Evolutionary conservation across 2,888 invertebrate species (phyloP).

Genomic region (Cheiracanthium punctorium): DNA sequence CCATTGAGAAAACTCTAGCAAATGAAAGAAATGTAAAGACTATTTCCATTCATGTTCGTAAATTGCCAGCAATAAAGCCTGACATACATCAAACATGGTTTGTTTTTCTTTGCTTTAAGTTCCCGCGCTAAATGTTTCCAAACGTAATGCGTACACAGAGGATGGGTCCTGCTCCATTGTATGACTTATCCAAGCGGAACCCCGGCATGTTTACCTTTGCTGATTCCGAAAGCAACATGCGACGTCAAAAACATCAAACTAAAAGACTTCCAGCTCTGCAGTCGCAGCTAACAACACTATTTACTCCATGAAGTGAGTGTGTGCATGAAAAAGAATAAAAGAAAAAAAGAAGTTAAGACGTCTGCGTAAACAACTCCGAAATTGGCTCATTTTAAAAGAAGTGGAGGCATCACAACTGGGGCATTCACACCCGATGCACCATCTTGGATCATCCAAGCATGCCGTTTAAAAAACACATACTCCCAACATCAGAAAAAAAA

Average conservation of each 20-base stretch:
- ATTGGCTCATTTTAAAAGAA: not conserved
- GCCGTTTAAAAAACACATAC: not conserved
- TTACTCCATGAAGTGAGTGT: not conserved
- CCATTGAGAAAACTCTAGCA: too few relatives aligned
- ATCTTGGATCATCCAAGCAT: not conserved
- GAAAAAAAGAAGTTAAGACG: not conserved
- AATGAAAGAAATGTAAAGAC: too few relatives aligned
- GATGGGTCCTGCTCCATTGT: not conserved
- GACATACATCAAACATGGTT: not conserved
- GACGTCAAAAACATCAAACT: not conserved
- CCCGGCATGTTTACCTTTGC: not conserved
- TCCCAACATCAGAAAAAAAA: not conserved
- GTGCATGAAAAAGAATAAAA: not conserved
- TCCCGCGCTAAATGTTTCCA: not conserved
- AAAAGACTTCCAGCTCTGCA: not conserved
- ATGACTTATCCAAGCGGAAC: not conserved
- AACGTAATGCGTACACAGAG: not conserved
- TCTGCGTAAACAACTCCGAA: constrained; percentile 3
- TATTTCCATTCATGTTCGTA: too few relatives aligned
- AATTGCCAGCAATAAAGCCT: not conserved
- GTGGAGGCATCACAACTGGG: constrained; percentile 27
- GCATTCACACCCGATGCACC: constrained; percentile 33
- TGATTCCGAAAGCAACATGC: not conserved
- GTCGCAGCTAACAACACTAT: not conserved
- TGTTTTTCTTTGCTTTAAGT: not conserved